Percentiles rank a stretch among this genome's conserved stretches.
These are phyloP conservation scores for Agelastica alni DNA, from an alignment of 2,888 invertebrate species.

Conservation along the genomic window DNA sequence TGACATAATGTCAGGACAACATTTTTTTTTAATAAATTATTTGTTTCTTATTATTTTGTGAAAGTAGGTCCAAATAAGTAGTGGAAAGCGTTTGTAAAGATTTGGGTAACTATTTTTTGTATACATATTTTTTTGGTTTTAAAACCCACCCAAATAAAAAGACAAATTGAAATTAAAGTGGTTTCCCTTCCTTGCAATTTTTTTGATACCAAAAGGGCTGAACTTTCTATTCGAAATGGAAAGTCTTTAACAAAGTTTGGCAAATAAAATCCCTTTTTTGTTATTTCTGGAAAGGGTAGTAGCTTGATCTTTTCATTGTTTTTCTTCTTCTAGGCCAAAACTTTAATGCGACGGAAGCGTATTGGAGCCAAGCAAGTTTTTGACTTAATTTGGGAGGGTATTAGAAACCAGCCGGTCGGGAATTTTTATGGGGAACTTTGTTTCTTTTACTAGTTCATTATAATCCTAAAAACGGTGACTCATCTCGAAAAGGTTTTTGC, in stretches of 20 bases:
- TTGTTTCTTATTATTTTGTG: no score
- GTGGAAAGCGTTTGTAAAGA: no score
- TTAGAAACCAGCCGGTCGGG: slow-evolving; percentile 1
- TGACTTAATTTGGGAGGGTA: slow-evolving; percentile 14
- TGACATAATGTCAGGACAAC: no score
- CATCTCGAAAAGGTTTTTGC: background rate
- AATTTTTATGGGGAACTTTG: background rate
- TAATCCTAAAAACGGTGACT: background rate
- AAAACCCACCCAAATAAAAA: no score
- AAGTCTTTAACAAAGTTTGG: slow-evolving; percentile 12
- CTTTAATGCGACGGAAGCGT: slow-evolving; percentile 13
- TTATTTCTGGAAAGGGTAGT: slow-evolving; percentile 4
- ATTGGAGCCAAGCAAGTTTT: slow-evolving; percentile 6
- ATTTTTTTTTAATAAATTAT: no score
- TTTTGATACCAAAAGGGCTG: slow-evolving; percentile 1
- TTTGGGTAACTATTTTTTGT: no score
- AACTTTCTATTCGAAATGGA: slow-evolving; percentile 1
- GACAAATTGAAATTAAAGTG: no score
- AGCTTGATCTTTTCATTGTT: slow-evolving; percentile 14
- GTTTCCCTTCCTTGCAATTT: slow-evolving; percentile 5
- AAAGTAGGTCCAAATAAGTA: no score
- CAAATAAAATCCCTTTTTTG: slow-evolving; percentile 15
- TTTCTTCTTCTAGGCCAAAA: slow-evolving; percentile 3
- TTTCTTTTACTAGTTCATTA: background rate
- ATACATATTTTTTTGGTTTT: no score